These are phyloP conservation scores for Holothuria glaberrima DNA, from an alignment of 35 echinoderm and acorn worm genomes.

Conservation along the genomic window DNA sequence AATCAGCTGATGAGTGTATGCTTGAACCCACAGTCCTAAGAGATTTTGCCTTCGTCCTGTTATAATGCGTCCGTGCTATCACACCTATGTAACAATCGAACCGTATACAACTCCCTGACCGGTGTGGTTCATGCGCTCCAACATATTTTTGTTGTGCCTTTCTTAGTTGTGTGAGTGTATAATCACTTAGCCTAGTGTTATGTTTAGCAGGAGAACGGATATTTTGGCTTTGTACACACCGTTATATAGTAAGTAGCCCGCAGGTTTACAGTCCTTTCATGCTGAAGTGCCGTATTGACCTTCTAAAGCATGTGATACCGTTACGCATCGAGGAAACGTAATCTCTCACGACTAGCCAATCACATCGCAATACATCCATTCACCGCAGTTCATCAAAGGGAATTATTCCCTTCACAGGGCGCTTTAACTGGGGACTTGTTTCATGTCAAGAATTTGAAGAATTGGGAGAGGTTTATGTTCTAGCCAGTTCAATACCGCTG, in stretches of 20 bases:
- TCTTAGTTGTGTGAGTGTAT: too few species aligned
- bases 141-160: too few species aligned
- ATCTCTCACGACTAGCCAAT: conserved; percentile 19
- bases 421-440: conserved; percentile 28
- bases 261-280: not conserved
- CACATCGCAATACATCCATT: conserved; percentile 41
- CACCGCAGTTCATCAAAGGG: conserved; percentile 25
- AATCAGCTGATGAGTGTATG: too few species aligned
- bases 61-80: too few species aligned
- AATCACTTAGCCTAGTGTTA: too few species aligned
- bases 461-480: conserved; percentile 18
- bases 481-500: not conserved
- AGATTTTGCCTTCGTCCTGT: too few species aligned
- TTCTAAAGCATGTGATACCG: conserved; percentile 24
- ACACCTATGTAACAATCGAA: too few species aligned
- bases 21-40: too few species aligned
- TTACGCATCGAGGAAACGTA: conserved; percentile 29
- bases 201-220: conserved; percentile 12
- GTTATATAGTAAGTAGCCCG: conserved; percentile 2
- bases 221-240: conserved; percentile 11
- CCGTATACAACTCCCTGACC: too few species aligned
- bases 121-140: too few species aligned
- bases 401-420: conserved; percentile 34
- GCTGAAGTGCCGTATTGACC: not conserved
- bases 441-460: conserved; percentile 20